phyloP scores from a whole-genome alignment of 2,888 invertebrate species.

The Copidosoma aretas region DNA sequence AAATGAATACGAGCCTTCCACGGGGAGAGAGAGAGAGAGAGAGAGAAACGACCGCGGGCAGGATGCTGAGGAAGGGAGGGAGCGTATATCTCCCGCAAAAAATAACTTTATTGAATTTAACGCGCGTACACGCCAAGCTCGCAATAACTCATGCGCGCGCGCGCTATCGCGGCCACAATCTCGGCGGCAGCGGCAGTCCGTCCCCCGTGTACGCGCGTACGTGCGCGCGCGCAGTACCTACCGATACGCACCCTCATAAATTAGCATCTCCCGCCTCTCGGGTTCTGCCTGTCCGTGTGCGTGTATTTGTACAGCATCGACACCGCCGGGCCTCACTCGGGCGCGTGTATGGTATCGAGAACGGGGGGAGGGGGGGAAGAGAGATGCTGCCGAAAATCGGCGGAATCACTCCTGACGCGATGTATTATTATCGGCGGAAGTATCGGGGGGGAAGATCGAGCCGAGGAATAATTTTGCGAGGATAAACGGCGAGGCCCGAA shows the following conservation, averaged over 20 bases:
- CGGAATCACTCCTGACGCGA: conserved; percentile 35
- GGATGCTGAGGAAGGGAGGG: not conserved
- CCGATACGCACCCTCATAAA: conserved; percentile 37
- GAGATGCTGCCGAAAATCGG: conserved; percentile 34
- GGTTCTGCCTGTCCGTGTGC: not conserved
- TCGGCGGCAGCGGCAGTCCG: conserved; percentile 21
- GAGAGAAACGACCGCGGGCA: conserved; percentile 3
- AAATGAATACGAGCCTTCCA: conserved; percentile 18
- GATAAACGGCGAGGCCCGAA: conserved; percentile 17
- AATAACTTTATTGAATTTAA: conserved; percentile 56
- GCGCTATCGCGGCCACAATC: conserved; percentile 44
- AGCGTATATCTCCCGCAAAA: conserved; percentile 24
- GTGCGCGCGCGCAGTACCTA: not conserved
- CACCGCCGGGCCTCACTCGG: conserved; percentile 15
- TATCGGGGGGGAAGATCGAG: conserved; percentile 14
- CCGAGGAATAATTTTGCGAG: conserved; percentile 32
- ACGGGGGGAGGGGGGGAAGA: not conserved
- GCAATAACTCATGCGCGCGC: conserved; percentile 50
- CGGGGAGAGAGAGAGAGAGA: conserved; percentile 22
- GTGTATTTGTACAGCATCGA: not conserved
- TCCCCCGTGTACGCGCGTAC: conserved; percentile 13
- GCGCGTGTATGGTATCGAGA: conserved; percentile 15
- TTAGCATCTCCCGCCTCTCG: conserved; percentile 38
- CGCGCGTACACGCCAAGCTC: conserved; percentile 44
- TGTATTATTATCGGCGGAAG: conserved; percentile 30